phyloP scores from a whole-genome alignment of 2,113 vertebrate species.

The Ornithorhynchus anatinus region DNA sequence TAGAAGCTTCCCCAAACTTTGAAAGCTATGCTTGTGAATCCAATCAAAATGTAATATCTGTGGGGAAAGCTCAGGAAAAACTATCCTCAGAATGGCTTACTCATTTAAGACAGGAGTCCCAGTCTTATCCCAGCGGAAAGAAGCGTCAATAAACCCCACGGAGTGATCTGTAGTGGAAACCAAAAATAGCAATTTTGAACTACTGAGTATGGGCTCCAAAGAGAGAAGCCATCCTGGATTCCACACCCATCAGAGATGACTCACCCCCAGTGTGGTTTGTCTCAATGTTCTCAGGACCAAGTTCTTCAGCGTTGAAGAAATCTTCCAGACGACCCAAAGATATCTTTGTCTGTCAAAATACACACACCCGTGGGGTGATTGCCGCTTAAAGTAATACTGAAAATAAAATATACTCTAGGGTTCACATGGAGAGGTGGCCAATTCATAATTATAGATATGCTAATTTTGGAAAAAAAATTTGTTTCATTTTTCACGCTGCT shows the following conservation, averaged over 20 bases:
- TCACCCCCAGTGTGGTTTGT: conserved; percentile 52
- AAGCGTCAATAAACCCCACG: conserved; percentile 57
- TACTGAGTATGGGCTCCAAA: conserved; percentile 11
- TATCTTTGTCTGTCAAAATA: conserved; percentile 55
- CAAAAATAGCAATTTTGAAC: conserved; percentile 1
- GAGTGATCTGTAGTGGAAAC: conserved; percentile 49
- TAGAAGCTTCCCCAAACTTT: too few species aligned
- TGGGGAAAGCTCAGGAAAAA: not conserved
- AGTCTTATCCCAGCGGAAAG: conserved; percentile 56
- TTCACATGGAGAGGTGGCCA: too few species aligned
- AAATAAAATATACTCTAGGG: too few species aligned
- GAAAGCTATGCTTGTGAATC: not conserved
- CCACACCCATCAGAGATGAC: not conserved
- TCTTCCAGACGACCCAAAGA: conserved; percentile 47
- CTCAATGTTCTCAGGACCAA: conserved; percentile 47
- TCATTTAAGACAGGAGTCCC: conserved; percentile 49
- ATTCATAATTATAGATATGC: too few species aligned
- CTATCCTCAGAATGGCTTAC: conserved; percentile 34
- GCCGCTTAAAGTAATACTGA: not conserved
- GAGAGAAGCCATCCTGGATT: not conserved
- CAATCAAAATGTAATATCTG: not conserved
- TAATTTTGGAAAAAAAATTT: too few species aligned
- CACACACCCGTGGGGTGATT: not conserved
- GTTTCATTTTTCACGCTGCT: too few species aligned
- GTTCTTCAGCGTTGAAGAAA: conserved; percentile 58